A percentile compares a stretch with the other conserved stretches of the same genome.
These are phyloP conservation scores for Imbricaverruca yamaguchii DNA, from an alignment of 2,888 invertebrate genomes.

Conservation along the genomic window DNA sequence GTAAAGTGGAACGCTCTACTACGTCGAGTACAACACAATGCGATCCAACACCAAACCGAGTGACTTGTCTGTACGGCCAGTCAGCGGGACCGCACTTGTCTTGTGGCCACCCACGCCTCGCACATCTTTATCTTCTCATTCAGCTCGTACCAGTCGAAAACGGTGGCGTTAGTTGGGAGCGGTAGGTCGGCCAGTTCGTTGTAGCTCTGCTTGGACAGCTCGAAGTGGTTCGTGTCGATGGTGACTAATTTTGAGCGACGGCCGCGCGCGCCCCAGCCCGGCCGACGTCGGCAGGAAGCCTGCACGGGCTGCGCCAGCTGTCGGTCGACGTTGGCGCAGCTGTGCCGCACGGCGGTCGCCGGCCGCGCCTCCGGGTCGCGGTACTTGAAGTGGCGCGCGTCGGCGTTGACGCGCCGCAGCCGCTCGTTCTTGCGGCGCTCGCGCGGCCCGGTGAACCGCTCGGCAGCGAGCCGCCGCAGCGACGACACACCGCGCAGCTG, in stretches of 20 bases:
- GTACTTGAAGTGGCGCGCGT: not conserved
- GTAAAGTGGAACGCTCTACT: too few relatives aligned
- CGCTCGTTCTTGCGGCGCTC: not conserved
- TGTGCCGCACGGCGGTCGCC: not conserved
- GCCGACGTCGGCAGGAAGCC: too few relatives aligned
- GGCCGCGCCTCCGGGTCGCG: not conserved
- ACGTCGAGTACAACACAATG: too few relatives aligned
- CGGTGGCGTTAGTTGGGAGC: not conserved
- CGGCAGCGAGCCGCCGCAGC: not conserved
- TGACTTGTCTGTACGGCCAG: too few relatives aligned
- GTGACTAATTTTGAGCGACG: not conserved
- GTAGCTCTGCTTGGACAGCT: not conserved
- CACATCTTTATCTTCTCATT: not conserved
- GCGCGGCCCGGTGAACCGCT: not conserved
- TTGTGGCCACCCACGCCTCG: not conserved
- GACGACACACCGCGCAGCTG: not conserved
- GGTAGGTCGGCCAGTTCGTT: not conserved
- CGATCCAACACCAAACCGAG: too few relatives aligned
- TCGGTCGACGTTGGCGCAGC: not conserved
- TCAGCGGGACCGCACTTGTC: too few relatives aligned
- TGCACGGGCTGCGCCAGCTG: not conserved
- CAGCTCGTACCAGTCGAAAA: not conserved
- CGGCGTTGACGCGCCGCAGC: not conserved
- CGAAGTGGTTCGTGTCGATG: slow-evolving; percentile 1
- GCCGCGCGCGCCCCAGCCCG: not conserved